These are phyloP conservation scores for Cottus gobio DNA, from an alignment of 2,113 vertebrate genomes.

Conservation along the genomic window DNA sequence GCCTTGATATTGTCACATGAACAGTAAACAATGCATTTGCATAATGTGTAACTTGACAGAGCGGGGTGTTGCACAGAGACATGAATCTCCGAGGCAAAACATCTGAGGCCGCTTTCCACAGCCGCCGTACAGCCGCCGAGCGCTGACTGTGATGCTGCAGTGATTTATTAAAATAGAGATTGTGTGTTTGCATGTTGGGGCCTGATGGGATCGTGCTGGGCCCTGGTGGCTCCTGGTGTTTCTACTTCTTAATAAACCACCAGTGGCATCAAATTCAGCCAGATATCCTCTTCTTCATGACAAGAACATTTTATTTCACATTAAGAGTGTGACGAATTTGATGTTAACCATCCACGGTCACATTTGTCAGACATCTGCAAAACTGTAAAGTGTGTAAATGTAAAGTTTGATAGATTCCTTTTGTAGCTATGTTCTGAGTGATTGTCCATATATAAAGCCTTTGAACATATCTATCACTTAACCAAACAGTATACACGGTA, in stretches of 20 bases:
- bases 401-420: conserved; percentile 8
- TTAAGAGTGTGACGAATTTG: conserved; percentile 41
- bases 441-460: background rate
- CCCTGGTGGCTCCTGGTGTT: conserved; percentile 63
- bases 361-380: conserved; percentile 66
- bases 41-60: conserved; percentile 76
- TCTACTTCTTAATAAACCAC: conserved; percentile 64
- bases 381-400: conserved; percentile 31
- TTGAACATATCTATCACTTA: no score
- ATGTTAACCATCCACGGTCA: conserved; percentile 52
- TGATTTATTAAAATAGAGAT: conserved; percentile 69
- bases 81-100: conserved; percentile 68
- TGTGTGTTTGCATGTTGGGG: conserved; percentile 52
- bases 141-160: conserved; percentile 55
- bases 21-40: conserved; percentile 78
- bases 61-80: conserved; percentile 63
- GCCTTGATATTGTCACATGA: conserved; percentile 75
- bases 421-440: background rate
- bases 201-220: conserved; percentile 48
- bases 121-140: conserved; percentile 35
- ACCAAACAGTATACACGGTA: background rate
- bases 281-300: conserved; percentile 58
- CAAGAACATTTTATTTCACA: conserved; percentile 71
- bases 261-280: conserved; percentile 71
- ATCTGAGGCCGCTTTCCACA: conserved; percentile 57